These are phyloP conservation scores for Diarsia dahlii DNA, from an alignment of 2,888 invertebrate species.

Conservation along the genomic window DNA sequence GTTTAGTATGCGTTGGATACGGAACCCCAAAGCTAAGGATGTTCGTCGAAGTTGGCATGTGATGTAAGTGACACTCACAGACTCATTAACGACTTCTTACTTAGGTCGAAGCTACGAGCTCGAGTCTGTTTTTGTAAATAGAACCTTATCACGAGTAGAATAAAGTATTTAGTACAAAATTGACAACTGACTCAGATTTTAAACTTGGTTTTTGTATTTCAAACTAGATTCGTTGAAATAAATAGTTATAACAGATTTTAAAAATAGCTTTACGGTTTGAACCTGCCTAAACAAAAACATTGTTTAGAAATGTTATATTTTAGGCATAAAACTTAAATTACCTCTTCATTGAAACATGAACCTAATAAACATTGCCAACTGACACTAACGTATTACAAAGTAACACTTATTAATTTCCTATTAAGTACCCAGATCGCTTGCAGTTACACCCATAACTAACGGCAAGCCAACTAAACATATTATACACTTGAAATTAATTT, in stretches of 20 bases:
- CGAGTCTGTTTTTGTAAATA: background rate
- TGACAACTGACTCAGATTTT: background rate
- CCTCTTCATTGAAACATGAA: background rate
- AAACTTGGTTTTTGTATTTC: background rate
- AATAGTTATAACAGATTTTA: too few species aligned
- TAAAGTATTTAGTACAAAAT: background rate
- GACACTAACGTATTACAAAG: background rate
- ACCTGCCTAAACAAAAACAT: background rate
- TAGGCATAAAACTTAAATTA: background rate
- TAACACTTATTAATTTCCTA: background rate
- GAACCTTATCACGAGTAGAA: background rate
- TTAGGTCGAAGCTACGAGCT: background rate
- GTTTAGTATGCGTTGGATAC: too few species aligned
- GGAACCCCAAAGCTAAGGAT: slow-evolving; percentile 1
- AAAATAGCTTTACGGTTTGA: background rate
- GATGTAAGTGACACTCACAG: background rate
- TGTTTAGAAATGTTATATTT: background rate
- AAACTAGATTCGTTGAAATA: background rate
- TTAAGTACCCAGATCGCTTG: background rate
- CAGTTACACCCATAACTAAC: background rate
- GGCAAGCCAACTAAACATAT: background rate
- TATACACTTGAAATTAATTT: background rate
- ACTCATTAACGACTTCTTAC: background rate
- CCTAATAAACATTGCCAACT: background rate
- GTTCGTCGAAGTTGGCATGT: background rate